Evolutionary conservation across 30 jellyfish, hydroid and myxozoan species (phyloP).

Genomic region (Hydra vulgaris): DNA sequence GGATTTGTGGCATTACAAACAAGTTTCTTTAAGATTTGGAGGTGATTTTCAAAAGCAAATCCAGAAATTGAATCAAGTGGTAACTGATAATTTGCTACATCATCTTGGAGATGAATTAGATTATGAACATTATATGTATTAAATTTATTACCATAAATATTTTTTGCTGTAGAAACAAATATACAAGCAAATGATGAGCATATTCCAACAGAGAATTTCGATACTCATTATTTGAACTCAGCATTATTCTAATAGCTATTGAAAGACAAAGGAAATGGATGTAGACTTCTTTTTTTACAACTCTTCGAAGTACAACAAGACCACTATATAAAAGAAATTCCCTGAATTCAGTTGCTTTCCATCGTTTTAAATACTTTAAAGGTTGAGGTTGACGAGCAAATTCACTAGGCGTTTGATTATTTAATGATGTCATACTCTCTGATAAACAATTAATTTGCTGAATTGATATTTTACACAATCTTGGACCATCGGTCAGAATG

Average conservation of each 20-base stretch:
- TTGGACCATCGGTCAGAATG: slow-evolving; percentile 26
- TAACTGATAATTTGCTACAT: slow-evolving; percentile 17
- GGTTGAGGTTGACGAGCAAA: slow-evolving; percentile 39
- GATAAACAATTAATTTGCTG: slow-evolving; percentile 25
- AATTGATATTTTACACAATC: slow-evolving; percentile 19
- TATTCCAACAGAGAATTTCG: slow-evolving; percentile 19
- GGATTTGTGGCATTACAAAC: slow-evolving; percentile 32
- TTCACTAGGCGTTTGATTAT: slow-evolving; percentile 26
- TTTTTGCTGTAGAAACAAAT: slow-evolving; percentile 26
- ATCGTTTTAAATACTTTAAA: slow-evolving; percentile 15
- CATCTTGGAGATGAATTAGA: slow-evolving; percentile 20
- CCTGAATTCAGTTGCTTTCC: slow-evolving; percentile 40
- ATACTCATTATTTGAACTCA: slow-evolving; percentile 20
- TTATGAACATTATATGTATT: slow-evolving; percentile 33
- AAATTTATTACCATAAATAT: slow-evolving; percentile 26
- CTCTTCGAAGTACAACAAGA: slow-evolving; percentile 20
- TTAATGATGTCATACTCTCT: neutral
- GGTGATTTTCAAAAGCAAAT: slow-evolving; percentile 42
- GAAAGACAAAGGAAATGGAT: slow-evolving; percentile 29
- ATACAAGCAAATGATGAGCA: slow-evolving; percentile 26
- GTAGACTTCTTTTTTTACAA: slow-evolving; percentile 6
- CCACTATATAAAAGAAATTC: slow-evolving; percentile 40
- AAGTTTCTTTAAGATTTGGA: slow-evolving; percentile 15
- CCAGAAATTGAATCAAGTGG: slow-evolving; percentile 27
- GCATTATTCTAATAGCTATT: slow-evolving; percentile 32